Base-by-base conservation (phyloP, 2,113 vertebrate genomes). In the Rousettus leschenaultii region DNA sequence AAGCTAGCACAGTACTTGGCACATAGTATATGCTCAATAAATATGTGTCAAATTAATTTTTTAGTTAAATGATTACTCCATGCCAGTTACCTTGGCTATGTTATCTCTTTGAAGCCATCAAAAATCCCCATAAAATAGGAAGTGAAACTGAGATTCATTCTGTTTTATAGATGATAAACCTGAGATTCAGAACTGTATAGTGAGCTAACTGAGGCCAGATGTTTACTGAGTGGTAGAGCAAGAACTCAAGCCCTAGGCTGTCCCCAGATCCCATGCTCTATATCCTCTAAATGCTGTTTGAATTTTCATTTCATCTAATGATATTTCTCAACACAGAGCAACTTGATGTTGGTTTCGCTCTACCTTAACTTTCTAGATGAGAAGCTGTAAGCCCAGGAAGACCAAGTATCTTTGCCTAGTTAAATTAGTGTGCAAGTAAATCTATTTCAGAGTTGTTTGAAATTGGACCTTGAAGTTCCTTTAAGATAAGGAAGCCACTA, bases 401-500 rank as follows among this genome's bases (percentile, higher is more conserved):
- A 55, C 51, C 84, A 85, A 51, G 26, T n/a, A 40, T 22, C 30
- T 66, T n/a, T 61, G 86, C 45, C 33, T 57, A 90, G 61, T 79
- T 28, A 40, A 91, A 85, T 96, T 61, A 73, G 59, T 51, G 48
- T 48, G 85, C 61, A 19, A 57, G 66, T 57, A 45, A 96, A 86
- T 55, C 28, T 53, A 84, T 63, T 38, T 13, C 57, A 33, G 38
- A 11, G 10, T 21, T 91, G 65, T 79, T 89, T 78, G 45, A 79
- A 77, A 6, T 0, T n/a, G 18, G 71, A 88, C 73, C 70, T 83
- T 83, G 82, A 95, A 83, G 45, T n/a, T 83, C 63, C 45, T 91
- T 63, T 35, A 53, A 79, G 85, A 86, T 94, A 96, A 97, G 79
- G 40, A 33, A 73, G 74, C 71, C 73, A 77, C 40, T 70, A 75